Conservation (phyloP, 1,140 invertebrate genomes). For the Pemphigus obesinymphae region DNA sequence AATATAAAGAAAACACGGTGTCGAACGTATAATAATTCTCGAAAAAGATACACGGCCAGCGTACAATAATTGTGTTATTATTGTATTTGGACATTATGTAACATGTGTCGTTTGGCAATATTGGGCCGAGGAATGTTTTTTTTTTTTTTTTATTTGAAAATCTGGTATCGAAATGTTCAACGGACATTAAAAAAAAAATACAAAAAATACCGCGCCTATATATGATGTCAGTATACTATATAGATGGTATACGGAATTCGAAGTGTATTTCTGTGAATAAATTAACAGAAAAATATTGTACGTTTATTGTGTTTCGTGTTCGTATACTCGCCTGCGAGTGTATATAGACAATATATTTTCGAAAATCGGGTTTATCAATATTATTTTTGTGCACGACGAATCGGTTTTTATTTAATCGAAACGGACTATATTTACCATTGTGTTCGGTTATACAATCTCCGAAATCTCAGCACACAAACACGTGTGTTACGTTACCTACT, state of each 20-base stretch:
- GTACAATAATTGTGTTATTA: not conserved
- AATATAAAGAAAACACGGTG: constrained; percentile 2
- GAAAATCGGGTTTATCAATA: constrained; percentile 18
- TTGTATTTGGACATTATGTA: not conserved
- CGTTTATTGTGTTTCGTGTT: not conserved
- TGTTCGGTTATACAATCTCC: not conserved
- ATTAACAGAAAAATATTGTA: not conserved
- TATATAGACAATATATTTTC: not conserved
- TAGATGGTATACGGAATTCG: not conserved
- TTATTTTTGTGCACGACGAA: not conserved
- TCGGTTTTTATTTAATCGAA: not conserved
- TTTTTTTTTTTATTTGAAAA: not conserved
- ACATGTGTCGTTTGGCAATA: not conserved
- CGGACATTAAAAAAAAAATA: not conserved
- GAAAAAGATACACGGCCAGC: not conserved
- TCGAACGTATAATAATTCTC: not conserved
- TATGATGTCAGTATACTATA: not conserved
- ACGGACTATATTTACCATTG: not conserved
- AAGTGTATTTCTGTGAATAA: not conserved
- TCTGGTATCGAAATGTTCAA: not conserved
- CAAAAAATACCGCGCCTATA: not conserved
- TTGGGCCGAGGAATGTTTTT: not conserved
- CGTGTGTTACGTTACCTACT: not conserved
- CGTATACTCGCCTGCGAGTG: not conserved
- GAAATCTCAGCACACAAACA: not conserved